Base-by-base conservation (phyloP, 1,140 invertebrate genomes). In the Delia radicum region DNA sequence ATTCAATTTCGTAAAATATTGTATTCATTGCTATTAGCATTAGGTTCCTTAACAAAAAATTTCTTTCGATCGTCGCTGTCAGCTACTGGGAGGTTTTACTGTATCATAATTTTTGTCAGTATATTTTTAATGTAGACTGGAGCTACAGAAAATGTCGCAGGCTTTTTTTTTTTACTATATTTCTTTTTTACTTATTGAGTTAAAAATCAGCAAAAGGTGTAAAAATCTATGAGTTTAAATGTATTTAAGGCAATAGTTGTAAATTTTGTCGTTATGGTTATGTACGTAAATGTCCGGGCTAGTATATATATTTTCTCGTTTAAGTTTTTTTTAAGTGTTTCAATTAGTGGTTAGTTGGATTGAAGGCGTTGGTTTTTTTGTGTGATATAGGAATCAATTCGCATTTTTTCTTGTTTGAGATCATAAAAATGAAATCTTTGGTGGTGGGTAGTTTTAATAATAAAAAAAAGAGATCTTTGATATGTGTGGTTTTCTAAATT, bases 231-330 rank as follows among this genome's bases (percentile, higher is more conserved):
- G 21, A 37, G 29, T 26, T 69, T 10, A 18, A 55, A 55, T 55
- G 48, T 55, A 21, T 55, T 55, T 21, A 21, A 21, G 29, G 65
- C 65, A 18, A 69, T 69, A 69, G 37, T 69, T 69, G 65, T 69
- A 69, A 69, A 69, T 69, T 69, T 69, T 33, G 65, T 33, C 18
- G 65, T 69, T 69, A 69, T 69, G 65, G 65, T 69, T 69, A 69
- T 69, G 29, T 69, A n/a, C 29, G 31, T 69, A 37, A 69, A 69
- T 69, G 65, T 69, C n/a, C 37, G 65, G n/a, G n/a, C n/a, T n/a
- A n/a, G n/a, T n/a, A n/a, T n/a, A 10, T 37, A 69, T 8, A 13
- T 69, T 6, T 33, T 26, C 10, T 31, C 18, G 15, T 28, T 29
- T 67, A n/a, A n/a, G n/a, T n/a, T 55, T 55, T 55, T 21, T 55